Conservation (phyloP, 2,113 vertebrate genomes). For the Phyllostomus discolor region DNA sequence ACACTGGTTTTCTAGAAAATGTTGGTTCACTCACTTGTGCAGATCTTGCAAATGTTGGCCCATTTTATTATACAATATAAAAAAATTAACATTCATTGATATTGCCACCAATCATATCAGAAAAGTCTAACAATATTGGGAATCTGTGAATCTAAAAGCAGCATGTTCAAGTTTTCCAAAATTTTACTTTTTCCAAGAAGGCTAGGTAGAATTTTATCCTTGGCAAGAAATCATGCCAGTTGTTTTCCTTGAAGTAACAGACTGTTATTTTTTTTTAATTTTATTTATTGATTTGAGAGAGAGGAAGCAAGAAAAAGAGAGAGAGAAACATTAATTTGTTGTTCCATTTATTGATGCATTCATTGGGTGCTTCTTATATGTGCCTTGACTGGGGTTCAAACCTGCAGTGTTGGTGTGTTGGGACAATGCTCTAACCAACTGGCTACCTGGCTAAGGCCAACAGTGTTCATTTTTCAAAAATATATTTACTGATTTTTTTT, state of each 20-base stretch:
- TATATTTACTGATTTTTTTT: too few species aligned
- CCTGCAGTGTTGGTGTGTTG: too few species aligned
- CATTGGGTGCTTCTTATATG: neutral
- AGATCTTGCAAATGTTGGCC: neutral
- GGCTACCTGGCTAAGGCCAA: too few species aligned
- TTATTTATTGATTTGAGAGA: neutral
- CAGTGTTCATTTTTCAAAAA: too few species aligned
- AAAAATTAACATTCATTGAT: neutral
- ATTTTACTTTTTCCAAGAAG: neutral
- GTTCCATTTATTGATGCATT: too few species aligned
- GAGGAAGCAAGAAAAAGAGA: neutral
- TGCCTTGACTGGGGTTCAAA: neutral
- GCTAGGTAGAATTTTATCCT: neutral
- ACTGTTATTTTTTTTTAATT: neutral
- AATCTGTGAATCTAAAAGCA: neutral
- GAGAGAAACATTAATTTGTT: neutral
- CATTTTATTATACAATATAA: neutral
- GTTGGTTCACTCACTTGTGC: neutral
- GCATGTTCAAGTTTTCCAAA: neutral
- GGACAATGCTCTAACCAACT: too few species aligned
- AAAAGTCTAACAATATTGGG: neutral
- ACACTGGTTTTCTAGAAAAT: neutral
- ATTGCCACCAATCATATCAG: neutral
- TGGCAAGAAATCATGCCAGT: neutral
- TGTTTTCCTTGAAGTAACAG: neutral